phyloP scores from a whole-genome alignment of 2,888 invertebrate genomes.

The Nezara viridula region DNA sequence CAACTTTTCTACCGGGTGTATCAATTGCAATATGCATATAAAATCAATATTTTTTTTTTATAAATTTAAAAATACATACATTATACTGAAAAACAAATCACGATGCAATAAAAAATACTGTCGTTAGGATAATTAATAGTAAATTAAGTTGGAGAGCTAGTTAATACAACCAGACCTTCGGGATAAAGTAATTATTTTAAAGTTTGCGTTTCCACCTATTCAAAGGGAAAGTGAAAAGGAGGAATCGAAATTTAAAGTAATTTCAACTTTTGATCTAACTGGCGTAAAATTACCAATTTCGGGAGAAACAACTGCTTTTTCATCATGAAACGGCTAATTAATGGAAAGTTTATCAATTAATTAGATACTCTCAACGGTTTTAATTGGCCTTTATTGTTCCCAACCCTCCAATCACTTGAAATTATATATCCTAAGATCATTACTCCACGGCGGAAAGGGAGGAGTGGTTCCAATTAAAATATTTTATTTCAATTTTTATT shows the following conservation, averaged over 20 bases:
- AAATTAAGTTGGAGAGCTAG: neutral
- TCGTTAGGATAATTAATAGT: neutral
- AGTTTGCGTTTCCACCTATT: neutral
- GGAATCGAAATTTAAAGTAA: neutral
- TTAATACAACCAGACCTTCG: neutral
- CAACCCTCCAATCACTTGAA: neutral
- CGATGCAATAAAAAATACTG: neutral
- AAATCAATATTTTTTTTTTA: no score
- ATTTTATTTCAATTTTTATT: neutral
- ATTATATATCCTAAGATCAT: neutral
- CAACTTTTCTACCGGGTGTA: no score
- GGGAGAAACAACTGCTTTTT: neutral
- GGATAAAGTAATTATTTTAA: neutral
- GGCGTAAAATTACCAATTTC: slow-evolving; percentile 8
- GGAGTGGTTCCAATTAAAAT: neutral
- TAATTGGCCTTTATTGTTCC: neutral
- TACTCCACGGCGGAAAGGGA: neutral
- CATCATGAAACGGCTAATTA: neutral
- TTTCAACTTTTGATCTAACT: slow-evolving; percentile 26
- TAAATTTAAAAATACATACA: no score
- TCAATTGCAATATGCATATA: no score
- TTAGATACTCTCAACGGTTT: neutral
- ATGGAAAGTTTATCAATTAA: slow-evolving; percentile 15
- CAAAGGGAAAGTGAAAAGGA: neutral
- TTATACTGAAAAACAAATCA: neutral